phyloP scores from a whole-genome alignment of 1,140 invertebrate species.

The Anastrepha obliqua region DNA sequence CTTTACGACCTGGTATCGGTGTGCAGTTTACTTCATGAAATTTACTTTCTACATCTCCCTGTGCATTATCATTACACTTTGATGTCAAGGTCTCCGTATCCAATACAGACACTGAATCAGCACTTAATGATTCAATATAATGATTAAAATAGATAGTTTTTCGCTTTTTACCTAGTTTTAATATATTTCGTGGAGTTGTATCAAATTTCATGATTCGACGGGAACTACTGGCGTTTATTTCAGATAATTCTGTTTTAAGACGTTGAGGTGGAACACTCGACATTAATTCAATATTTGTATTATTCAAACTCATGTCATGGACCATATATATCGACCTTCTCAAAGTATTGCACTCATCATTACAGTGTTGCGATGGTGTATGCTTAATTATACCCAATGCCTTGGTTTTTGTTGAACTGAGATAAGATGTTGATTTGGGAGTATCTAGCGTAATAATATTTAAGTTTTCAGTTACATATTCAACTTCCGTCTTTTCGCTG shows the following conservation, averaged over 20 bases:
- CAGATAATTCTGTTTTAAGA: neutral
- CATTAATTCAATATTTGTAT: neutral
- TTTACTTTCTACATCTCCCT: neutral
- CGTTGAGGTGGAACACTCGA: neutral
- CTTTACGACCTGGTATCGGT: neutral
- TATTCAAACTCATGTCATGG: neutral
- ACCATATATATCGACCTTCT: neutral
- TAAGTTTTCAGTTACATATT: neutral
- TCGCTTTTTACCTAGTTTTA: neutral
- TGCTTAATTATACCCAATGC: neutral
- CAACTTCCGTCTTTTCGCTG: neutral
- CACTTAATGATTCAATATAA: neutral
- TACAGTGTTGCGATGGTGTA: neutral
- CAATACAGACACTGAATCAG: neutral
- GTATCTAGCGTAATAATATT: too few relatives aligned
- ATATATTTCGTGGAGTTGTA: neutral
- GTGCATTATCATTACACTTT: neutral
- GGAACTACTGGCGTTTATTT: neutral
- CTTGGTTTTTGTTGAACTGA: neutral
- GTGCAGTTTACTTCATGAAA: neutral
- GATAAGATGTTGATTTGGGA: too few relatives aligned
- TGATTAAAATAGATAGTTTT: constrained; percentile 22
- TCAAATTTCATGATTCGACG: neutral
- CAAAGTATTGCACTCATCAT: neutral
- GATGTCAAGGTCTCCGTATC: neutral